A percentile compares a stretch with the other conserved stretches of the same genome.
Evolutionary conservation across 2,113 vertebrate genomes (phyloP).

Genomic region (Pachyramphus minor): DNA sequence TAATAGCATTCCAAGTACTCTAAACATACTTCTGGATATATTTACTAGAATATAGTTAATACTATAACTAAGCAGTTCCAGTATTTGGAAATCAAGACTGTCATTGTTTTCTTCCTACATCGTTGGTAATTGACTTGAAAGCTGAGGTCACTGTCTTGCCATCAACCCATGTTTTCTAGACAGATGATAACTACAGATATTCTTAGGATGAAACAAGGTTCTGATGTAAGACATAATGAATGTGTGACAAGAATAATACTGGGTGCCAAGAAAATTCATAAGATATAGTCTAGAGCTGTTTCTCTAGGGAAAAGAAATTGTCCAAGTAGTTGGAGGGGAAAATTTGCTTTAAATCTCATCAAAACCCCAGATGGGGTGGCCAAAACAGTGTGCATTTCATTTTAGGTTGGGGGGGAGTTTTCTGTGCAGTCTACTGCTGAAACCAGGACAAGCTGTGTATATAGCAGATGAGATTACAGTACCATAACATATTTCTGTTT

Average conservation of each 20-base stretch:
- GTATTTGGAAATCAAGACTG: neutral
- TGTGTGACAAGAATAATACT: neutral
- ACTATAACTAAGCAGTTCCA: neutral
- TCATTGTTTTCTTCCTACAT: neutral
- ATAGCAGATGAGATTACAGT: neutral
- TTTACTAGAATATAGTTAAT: neutral
- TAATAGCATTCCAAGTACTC: neutral
- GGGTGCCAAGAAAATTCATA: constrained; percentile 19
- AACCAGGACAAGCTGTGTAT: neutral
- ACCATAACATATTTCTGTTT: neutral
- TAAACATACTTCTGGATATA: neutral
- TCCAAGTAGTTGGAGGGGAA: neutral
- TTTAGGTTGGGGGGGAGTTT: neutral
- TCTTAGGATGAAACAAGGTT: constrained; percentile 21
- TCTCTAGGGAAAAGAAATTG: neutral
- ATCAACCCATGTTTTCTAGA: neutral
- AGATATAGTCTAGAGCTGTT: neutral
- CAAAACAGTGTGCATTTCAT: neutral
- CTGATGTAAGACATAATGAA: constrained; percentile 21
- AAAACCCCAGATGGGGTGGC: neutral
- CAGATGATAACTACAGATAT: constrained; percentile 27
- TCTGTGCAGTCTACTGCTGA: neutral
- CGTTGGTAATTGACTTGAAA: neutral
- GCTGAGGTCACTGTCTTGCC: neutral
- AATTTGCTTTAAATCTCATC: neutral